Evolutionary conservation across 2,888 invertebrate species (phyloP).

Genomic region (Brachynemurus nebulosus): DNA sequence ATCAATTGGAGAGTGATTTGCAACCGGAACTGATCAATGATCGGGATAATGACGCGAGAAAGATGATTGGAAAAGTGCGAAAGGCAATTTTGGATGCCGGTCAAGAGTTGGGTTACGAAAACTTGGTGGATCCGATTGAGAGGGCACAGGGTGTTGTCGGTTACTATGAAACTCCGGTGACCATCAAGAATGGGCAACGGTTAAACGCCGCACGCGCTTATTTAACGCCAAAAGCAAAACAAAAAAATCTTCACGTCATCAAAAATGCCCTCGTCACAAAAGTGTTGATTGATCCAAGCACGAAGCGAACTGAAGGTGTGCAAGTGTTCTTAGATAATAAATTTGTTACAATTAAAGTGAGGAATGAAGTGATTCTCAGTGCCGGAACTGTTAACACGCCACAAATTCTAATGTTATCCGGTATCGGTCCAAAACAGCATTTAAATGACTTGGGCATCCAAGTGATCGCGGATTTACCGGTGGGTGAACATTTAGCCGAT

Average conservation of each 20-base stretch:
- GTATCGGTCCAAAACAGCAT: too few species aligned
- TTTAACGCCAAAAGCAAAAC: conserved; percentile 31
- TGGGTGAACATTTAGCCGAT: too few species aligned
- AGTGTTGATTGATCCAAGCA: conserved; percentile 34
- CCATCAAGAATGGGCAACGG: conserved; percentile 29
- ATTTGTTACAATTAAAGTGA: conserved; percentile 27
- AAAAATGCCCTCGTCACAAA: conserved; percentile 40
- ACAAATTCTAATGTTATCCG: conserved; percentile 54
- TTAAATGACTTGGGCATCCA: conserved; percentile 43
- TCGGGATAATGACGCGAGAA: too few species aligned
- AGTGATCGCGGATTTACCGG: conserved; percentile 35
- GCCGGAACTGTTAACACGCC: conserved; percentile 49
- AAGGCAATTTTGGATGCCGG: conserved; percentile 17
- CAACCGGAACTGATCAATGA: not conserved
- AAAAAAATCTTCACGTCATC: conserved; percentile 44
- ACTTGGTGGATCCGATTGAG: conserved; percentile 18
- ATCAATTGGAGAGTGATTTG: conserved; percentile 13
- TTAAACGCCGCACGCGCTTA: conserved; percentile 31
- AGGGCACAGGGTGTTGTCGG: conserved; percentile 22
- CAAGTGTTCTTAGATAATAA: conserved; percentile 27
- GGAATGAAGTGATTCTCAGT: conserved; percentile 50
- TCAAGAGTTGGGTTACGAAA: conserved; percentile 24
- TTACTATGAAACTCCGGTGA: conserved; percentile 19
- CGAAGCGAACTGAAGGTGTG: conserved; percentile 33
- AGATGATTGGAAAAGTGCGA: not conserved